Evolutionary conservation across 2,113 vertebrate species (phyloP).

Genomic region (Elachura formosa): DNA sequence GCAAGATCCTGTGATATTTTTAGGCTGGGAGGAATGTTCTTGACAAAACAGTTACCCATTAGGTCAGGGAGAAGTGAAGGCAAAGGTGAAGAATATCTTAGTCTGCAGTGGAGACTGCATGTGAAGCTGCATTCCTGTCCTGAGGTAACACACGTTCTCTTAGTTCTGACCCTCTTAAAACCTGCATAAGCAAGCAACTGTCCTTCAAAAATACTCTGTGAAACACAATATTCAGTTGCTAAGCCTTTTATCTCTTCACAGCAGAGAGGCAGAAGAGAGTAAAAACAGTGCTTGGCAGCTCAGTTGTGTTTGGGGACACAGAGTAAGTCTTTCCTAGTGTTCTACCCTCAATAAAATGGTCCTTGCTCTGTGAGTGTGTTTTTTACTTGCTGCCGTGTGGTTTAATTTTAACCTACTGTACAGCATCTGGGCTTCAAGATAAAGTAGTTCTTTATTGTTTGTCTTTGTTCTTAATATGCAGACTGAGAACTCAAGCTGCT

Average conservation of each 20-base stretch:
- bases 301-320: background rate
- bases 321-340: background rate
- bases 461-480: background rate
- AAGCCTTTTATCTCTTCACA: constrained; percentile 24
- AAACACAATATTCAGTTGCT: background rate
- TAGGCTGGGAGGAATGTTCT: background rate
- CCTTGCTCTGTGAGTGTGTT: background rate
- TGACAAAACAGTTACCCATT: background rate
- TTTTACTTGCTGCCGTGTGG: background rate
- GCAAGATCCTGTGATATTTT: background rate
- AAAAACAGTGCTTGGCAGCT: constrained; percentile 31
- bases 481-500: background rate
- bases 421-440: background rate
- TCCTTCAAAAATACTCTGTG: background rate
- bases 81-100: background rate
- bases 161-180: background rate
- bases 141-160: background rate
- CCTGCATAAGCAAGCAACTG: constrained; percentile 5
- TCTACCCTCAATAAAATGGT: background rate
- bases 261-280: constrained; percentile 2
- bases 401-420: background rate
- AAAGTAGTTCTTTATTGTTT: background rate
- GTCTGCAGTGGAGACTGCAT: background rate
- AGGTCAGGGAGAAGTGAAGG: background rate
- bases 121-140: background rate